Conservation (phyloP, 2,797 vertebrate genomes). For the Poeciliopsis paucimaculata region DNA sequence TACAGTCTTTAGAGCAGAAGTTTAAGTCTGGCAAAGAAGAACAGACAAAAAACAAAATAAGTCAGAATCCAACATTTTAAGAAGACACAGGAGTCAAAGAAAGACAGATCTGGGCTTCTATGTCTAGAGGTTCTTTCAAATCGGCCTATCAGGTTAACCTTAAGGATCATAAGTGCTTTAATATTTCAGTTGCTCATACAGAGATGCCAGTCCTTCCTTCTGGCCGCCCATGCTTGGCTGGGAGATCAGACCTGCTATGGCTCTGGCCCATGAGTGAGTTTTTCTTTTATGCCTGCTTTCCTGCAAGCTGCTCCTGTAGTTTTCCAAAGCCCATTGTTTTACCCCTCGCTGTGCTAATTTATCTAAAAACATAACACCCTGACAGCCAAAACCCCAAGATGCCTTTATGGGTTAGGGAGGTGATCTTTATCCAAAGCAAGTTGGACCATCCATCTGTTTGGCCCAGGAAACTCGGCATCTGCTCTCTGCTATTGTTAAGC, state of each 20-base stretch:
- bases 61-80: slow-evolving; percentile 20
- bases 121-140: slow-evolving; percentile 44
- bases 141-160: slow-evolving; percentile 48
- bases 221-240: slow-evolving; percentile 54
- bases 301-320: slow-evolving; percentile 80
- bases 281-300: slow-evolving; percentile 68
- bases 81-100: slow-evolving; percentile 30
- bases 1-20: slow-evolving; percentile 7
- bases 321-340: slow-evolving; percentile 72
- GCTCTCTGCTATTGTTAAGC: slow-evolving; percentile 81
- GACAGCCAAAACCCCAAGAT: slow-evolving; percentile 78
- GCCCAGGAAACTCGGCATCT: slow-evolving; percentile 79
- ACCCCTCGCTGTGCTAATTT: slow-evolving; percentile 77
- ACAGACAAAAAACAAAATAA: slow-evolving; percentile 3
- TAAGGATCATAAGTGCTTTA: slow-evolving; percentile 67
- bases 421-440: slow-evolving; percentile 80
- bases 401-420: slow-evolving; percentile 70
- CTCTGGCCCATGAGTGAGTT: slow-evolving; percentile 54
- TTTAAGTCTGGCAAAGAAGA: slow-evolving; percentile 20
- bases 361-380: slow-evolving; percentile 80
- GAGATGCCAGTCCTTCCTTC: slow-evolving; percentile 47
- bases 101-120: slow-evolving; percentile 1
- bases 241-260: slow-evolving; percentile 75
- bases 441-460: slow-evolving; percentile 83
- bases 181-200: slow-evolving; percentile 65